Evolutionary conservation across 2,797 vertebrate species (phyloP).

Genomic region (Spheniscus humboldti): DNA sequence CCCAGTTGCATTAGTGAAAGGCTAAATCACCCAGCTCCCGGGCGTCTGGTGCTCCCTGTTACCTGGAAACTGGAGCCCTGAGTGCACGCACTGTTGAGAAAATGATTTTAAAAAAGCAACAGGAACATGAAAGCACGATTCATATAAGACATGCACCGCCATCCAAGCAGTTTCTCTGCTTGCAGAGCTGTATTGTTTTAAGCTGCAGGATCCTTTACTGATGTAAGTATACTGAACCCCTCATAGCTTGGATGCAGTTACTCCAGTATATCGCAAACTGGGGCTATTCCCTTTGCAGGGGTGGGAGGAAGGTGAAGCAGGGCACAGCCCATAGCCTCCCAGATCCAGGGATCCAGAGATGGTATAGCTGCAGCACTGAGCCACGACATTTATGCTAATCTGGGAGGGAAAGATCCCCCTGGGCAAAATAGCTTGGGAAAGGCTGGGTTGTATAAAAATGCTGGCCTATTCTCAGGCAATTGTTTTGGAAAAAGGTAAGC

Average conservation of each 20-base stretch:
- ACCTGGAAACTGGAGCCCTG: constrained; percentile 51
- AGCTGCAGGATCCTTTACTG: background rate
- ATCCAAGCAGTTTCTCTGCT: background rate
- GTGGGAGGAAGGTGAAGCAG: background rate
- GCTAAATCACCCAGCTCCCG: background rate
- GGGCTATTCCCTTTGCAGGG: background rate
- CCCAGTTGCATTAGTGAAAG: background rate
- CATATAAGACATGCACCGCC: background rate
- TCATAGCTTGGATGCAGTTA: background rate
- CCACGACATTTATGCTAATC: background rate
- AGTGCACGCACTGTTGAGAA: background rate
- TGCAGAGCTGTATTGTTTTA: background rate
- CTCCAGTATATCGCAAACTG: background rate
- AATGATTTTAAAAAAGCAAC: background rate
- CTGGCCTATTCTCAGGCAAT: background rate
- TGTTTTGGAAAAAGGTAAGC: constrained; percentile 27
- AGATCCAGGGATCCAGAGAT: background rate
- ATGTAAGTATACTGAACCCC: background rate
- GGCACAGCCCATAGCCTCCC: background rate
- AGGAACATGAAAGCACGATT: background rate
- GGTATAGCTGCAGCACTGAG: background rate
- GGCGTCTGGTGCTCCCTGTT: background rate
- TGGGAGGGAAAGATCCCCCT: background rate
- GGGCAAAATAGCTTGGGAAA: constrained; percentile 12
- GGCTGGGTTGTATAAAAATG: background rate